Percentiles rank a stretch among this genome's conserved stretches.
phyloP scores from a whole-genome alignment of 2,888 invertebrate species.

The Erannis defoliaria region DNA sequence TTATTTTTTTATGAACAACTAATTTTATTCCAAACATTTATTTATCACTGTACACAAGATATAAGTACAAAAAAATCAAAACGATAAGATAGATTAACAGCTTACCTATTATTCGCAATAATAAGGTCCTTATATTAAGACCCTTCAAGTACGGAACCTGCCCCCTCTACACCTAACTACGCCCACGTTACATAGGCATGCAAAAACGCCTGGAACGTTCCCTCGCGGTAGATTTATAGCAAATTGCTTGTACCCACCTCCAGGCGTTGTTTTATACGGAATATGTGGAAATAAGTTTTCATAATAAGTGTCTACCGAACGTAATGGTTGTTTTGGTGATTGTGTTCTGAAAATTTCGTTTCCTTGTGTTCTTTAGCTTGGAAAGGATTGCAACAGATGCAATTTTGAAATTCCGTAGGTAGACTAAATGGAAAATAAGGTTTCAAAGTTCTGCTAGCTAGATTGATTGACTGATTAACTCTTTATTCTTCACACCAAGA shows the following conservation, averaged over 20 bases:
- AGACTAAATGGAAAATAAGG: no score
- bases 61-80: no score
- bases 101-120: no score
- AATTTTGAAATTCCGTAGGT: neutral
- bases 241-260: constrained; percentile 75
- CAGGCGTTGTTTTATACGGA: constrained; percentile 73
- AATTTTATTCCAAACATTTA: no score
- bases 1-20: no score
- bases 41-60: no score
- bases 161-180: neutral
- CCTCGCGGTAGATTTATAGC: constrained; percentile 77
- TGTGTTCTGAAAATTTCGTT: constrained; percentile 24
- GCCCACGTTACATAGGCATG: constrained; percentile 58
- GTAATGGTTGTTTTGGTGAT: constrained; percentile 33
- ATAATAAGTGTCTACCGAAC: constrained; percentile 49
- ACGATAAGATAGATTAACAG: no score
- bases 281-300: constrained; percentile 52
- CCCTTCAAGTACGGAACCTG: no score
- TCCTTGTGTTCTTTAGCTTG: constrained; percentile 3
- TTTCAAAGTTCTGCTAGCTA: no score
- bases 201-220: constrained; percentile 74
- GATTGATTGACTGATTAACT: no score
- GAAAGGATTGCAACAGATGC: constrained; percentile 3
- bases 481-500: no score
- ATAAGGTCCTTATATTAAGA: no score